Percentiles rank a stretch among this genome's conserved stretches.
These are phyloP conservation scores for Smittia sp. DNA, from an alignment of 2,888 invertebrate species.

Conservation along the genomic window DNA sequence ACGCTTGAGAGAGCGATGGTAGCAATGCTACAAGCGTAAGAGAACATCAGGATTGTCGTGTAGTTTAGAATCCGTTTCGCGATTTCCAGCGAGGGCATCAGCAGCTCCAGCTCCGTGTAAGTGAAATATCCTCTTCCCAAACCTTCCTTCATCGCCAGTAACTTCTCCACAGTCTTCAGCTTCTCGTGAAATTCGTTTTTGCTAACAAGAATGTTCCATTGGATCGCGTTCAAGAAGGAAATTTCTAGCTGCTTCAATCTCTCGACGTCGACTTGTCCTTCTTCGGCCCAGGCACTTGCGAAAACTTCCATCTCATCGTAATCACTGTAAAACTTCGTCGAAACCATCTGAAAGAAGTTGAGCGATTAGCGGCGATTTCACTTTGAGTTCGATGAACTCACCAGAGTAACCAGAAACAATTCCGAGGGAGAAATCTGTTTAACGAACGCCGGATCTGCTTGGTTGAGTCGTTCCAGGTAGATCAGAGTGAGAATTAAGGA, in stretches of 20 bases:
- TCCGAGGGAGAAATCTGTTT: constrained; percentile 82
- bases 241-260: constrained; percentile 80
- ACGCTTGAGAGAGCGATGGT: constrained; percentile 48
- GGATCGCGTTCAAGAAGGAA: constrained; percentile 86
- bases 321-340: constrained; percentile 70
- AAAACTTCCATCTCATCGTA: constrained; percentile 69
- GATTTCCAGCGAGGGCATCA: constrained; percentile 51
- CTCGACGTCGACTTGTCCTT: constrained; percentile 68
- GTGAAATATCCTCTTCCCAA: constrained; percentile 75
- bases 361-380: too few species aligned
- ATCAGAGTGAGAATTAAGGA: constrained; percentile 89
- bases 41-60: constrained; percentile 50
- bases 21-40: constrained; percentile 53
- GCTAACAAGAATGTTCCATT: constrained; percentile 83
- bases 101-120: constrained; percentile 70
- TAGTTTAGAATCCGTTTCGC: constrained; percentile 50
- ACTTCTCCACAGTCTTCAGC: constrained; percentile 65
- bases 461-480: constrained; percentile 86
- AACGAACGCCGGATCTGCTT: constrained; percentile 78
- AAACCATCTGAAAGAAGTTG: constrained; percentile 50
- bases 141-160: constrained; percentile 72
- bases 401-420: constrained; percentile 91
- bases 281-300: constrained; percentile 89
- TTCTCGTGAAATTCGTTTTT: constrained; percentile 72
- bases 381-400: constrained; percentile 52